Percentiles rank a stretch among this genome's conserved stretches.
phyloP scores from a whole-genome alignment of 2,888 invertebrate genomes.

The Lottia gigantea region DNA sequence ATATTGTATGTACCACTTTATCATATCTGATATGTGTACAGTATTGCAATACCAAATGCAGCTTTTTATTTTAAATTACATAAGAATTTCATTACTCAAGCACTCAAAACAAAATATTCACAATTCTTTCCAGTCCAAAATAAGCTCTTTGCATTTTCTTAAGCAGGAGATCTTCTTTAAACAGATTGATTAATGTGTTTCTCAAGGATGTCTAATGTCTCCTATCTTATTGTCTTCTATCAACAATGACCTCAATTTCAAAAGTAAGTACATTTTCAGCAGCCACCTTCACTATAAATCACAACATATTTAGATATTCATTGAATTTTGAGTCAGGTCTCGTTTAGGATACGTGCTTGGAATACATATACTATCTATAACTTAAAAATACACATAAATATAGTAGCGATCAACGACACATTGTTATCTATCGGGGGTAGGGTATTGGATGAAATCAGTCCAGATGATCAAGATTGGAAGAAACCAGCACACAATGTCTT shows the following conservation, averaged over 20 bases:
- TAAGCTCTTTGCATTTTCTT: too few relatives aligned
- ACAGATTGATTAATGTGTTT: background rate
- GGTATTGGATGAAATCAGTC: background rate
- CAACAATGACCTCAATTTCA: background rate
- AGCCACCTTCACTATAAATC: background rate
- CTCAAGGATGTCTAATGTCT: background rate
- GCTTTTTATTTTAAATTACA: too few relatives aligned
- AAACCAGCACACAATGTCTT: background rate
- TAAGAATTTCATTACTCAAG: too few relatives aligned
- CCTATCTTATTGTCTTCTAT: background rate
- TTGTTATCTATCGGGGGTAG: background rate
- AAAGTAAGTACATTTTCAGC: background rate
- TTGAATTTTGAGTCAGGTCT: constrained; percentile 3
- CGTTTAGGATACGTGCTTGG: background rate
- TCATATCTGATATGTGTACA: too few relatives aligned
- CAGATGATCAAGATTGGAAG: background rate
- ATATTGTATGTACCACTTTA: too few relatives aligned
- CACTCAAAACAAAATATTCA: too few relatives aligned
- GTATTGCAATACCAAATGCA: too few relatives aligned
- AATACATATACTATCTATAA: background rate
- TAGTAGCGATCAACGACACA: background rate
- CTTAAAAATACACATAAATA: background rate
- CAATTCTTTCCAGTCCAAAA: too few relatives aligned
- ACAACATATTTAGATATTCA: background rate
- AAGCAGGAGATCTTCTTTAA: too few relatives aligned